Evolutionary conservation across 2,797 vertebrate genomes (phyloP).

Genomic region (Chrosomus eos): DNA sequence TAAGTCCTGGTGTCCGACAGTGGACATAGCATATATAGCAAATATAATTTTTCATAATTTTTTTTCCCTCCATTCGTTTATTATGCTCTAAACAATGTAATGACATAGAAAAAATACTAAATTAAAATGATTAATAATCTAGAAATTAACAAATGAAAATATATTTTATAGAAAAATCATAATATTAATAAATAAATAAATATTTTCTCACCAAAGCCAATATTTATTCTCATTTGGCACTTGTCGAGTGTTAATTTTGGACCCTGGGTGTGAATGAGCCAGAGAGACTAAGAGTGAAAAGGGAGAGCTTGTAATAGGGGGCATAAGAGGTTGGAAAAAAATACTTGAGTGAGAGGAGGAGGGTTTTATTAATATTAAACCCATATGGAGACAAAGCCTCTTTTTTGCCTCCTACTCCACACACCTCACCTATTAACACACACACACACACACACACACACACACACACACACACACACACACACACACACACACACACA

Average conservation of each 20-base stretch:
- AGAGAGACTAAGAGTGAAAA: conserved; percentile 15
- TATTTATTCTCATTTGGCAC: conserved; percentile 9
- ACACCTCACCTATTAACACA: conserved; percentile 13
- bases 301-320: conserved; percentile 32
- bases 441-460: conserved; percentile 3
- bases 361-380: conserved; percentile 44
- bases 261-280: conserved; percentile 40
- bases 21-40: too few relatives aligned
- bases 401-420: conserved; percentile 40
- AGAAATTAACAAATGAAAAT: not conserved
- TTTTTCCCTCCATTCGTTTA: too few relatives aligned
- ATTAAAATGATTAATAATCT: conserved; percentile 6
- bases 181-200: too few relatives aligned
- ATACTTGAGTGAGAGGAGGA: conserved; percentile 25
- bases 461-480: too few relatives aligned
- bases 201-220: not conserved
- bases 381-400: conserved; percentile 59
- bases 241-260: conserved; percentile 16
- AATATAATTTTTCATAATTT: too few relatives aligned
- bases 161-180: too few relatives aligned
- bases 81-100: not conserved
- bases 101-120: too few relatives aligned
- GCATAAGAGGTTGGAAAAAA: conserved; percentile 24
- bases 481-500: conserved; percentile 24
- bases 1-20: too few relatives aligned